Evolutionary conservation across 2,797 vertebrate species (phyloP).

Genomic region (Catharus ustulatus): DNA sequence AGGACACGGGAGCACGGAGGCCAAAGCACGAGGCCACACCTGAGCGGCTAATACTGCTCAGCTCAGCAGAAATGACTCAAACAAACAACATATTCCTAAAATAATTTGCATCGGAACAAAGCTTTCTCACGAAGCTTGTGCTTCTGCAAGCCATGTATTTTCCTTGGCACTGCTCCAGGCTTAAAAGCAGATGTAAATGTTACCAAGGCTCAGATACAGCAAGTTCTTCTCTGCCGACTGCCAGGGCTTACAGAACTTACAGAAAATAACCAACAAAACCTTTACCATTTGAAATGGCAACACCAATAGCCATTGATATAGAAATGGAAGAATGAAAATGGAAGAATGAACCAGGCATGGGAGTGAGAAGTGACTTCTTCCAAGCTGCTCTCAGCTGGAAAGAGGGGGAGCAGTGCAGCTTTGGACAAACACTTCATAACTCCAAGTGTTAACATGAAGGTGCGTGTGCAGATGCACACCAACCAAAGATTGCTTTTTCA

Average conservation of each 20-base stretch:
- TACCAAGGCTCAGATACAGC: slow-evolving; percentile 4
- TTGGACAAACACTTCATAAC: neutral
- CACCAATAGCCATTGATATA: neutral
- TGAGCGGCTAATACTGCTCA: neutral
- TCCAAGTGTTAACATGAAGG: neutral
- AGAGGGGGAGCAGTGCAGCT: fast-evolving
- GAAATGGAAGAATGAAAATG: neutral
- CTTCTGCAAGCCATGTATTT: slow-evolving; percentile 46
- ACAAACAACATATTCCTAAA: slow-evolving; percentile 2
- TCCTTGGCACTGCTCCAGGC: slow-evolving; percentile 38
- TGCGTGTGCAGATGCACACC: neutral
- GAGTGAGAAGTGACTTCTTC: neutral
- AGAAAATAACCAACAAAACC: slow-evolving; percentile 23
- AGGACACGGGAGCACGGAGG: neutral
- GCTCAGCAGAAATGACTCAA: slow-evolving; percentile 6
- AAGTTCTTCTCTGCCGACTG: neutral
- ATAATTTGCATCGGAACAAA: neutral
- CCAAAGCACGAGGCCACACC: neutral
- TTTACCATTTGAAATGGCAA: neutral
- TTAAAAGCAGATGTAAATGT: slow-evolving; percentile 43
- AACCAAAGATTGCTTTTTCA: neutral
- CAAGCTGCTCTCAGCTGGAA: neutral
- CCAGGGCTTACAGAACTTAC: neutral
- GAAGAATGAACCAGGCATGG: neutral
- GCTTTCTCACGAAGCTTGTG: slow-evolving; percentile 17